Evolutionary conservation across 1,140 invertebrate species (phyloP), one percentile per base, ranked within the genome.

Genomic region (Zaprionus gabonicus): DNA sequence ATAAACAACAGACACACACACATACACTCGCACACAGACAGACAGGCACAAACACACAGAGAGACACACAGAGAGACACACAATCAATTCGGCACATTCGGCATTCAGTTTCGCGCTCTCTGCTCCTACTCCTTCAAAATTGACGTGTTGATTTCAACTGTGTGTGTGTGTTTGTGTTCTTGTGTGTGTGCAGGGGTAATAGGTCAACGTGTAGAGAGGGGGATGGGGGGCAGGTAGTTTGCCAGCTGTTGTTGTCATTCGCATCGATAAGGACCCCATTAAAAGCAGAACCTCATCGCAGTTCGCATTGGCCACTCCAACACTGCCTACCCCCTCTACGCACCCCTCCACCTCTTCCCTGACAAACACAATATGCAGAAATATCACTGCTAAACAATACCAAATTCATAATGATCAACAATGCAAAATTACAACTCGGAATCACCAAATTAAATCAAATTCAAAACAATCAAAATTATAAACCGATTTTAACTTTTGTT

Each of bases 11-110:
- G 27, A 38, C 58, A 63, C 36, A 57, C 51, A 46, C 44, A 67
- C 53, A 49, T 23, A 23, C 3, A 69, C 36, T 28, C 58, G 57
- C 27, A 57, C 51, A 46, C 58, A 75, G 34, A 58, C 67, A 71
- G 28, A 49, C 34, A n/a, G 41, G 6, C 27, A 27, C 27, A 27
- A 4, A 28, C 7, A 27, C 27, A 28, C 7, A 28, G 1, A 28
- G 6, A 31, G 7, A n/a, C 46, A 34, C 20, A 49, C 46, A 68
- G 58, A 68, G 58, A 70, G 49, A 64, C 27, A 36, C 28, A 49
- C 46, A 36, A 34, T 31, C 34, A 49, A 49, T 71, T 56, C 38
- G 49, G 27, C 36, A 65, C 51, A 71, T 65, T 56, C 34, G 38
- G 25, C 46, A 31, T 31, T 69, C 4, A 20, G 34, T 65, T 49